Base-by-base conservation (phyloP, 2,797 vertebrate species). In the Rallus crepitans region DNA sequence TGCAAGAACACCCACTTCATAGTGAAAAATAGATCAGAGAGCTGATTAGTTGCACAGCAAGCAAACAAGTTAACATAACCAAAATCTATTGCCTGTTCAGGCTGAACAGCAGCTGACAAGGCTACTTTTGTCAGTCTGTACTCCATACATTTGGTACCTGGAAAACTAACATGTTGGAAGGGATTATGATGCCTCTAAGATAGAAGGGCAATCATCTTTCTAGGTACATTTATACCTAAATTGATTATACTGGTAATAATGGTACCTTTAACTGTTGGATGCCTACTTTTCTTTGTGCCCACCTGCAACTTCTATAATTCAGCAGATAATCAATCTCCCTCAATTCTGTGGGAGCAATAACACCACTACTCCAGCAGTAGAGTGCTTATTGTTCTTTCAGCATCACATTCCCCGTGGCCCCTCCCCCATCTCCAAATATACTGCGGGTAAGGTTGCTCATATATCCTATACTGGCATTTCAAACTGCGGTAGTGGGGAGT, bases 341-440 rank as follows among this genome's bases (percentile, higher is more conserved):
- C 40, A 20, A 27, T 87, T 77, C 60, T 77, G 45, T 37, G 18
- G 37, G 15, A 84, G 16, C 56, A 75, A 24, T 15, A 69, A n/a
- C 53, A 69, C 30, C 27, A 17, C 7, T 66, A 21, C 56, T 61
- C 12, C 23, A 56, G 14, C 20, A 72, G 3, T 5, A 60, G 9
- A 65, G 11, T 65, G 15, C 12, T 68, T 76, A 37, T 39, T 90
- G 16, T 55, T 82, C 40, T 79, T 93, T 53, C 59, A 68, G 18
- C 11, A 45, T 79, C 31, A 47, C 2, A 2, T 6, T 69, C 27
- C 20, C 24, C 1, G 1, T 55, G 18, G 18, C 24, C 15, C 4
- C 30, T 73, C 25, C 7, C 15, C 7, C 5, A 20, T 28, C 12
- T 68, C 53, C 64, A 60, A 92, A 56, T 79, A 64, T 2, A 35